A percentile compares a stretch with the other conserved stretches of the same genome.
These are phyloP conservation scores for Macaca nemestrina DNA, from an alignment of 2,113 vertebrate genomes.

Conservation along the genomic window DNA sequence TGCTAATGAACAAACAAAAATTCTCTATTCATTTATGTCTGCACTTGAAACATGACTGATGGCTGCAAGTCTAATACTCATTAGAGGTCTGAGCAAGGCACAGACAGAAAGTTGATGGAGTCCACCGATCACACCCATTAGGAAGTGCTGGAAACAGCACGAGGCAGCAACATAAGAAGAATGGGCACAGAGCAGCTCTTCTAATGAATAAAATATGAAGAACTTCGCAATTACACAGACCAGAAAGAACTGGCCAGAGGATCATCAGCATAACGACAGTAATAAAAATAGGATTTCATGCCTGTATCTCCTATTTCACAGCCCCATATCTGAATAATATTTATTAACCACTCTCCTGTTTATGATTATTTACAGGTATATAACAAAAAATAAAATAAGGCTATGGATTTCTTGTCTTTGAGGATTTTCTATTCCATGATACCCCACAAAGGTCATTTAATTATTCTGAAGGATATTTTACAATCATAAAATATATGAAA, in stretches of 20 bases:
- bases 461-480: constrained; percentile 35
- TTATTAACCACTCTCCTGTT: constrained; percentile 53
- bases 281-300: constrained; percentile 56
- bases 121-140: constrained; percentile 23
- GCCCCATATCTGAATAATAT: constrained; percentile 46
- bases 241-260: constrained; percentile 52
- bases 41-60: not conserved
- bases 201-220: constrained; percentile 71
- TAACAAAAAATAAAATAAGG: not conserved
- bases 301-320: constrained; percentile 44
- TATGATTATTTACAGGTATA: constrained; percentile 13
- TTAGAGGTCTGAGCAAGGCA: not conserved
- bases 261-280: constrained; percentile 54
- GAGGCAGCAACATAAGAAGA: not conserved
- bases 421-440: not conserved
- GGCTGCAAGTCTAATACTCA: not conserved
- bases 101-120: not conserved
- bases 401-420: not conserved
- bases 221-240: constrained; percentile 52
- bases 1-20: constrained; percentile 39
- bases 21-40: constrained; percentile 1
- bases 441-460: constrained; percentile 15
- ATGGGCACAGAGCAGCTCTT: not conserved
- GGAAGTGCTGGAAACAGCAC: not conserved
- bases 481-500: constrained; percentile 27